Percentiles rank a stretch among this genome's conserved stretches.
Evolutionary conservation across 2,888 invertebrate genomes (phyloP).

Genomic region (Drosophila ezoana): DNA sequence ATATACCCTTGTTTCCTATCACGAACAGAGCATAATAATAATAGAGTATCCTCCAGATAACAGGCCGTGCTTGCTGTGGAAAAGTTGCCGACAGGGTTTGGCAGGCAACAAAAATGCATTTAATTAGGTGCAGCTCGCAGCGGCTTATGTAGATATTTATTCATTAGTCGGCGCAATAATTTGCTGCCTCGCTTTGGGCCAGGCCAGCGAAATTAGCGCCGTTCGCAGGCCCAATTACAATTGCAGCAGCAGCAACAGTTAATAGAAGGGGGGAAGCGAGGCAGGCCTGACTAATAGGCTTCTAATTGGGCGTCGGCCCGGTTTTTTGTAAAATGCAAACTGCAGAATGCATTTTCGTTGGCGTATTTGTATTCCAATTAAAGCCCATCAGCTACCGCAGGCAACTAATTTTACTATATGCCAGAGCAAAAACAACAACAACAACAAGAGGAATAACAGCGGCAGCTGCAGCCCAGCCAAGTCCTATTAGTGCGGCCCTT

Average conservation of each 20-base stretch:
- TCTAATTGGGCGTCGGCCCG: constrained; percentile 60
- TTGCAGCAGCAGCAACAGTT: constrained; percentile 19
- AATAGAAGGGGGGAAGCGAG: constrained; percentile 8
- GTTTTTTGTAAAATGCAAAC: constrained; percentile 22
- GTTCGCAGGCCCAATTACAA: constrained; percentile 56
- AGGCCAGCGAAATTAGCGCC: constrained; percentile 40
- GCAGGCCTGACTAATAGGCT: constrained; percentile 62
- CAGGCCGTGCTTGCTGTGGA: background rate
- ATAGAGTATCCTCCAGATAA: constrained; percentile 35
- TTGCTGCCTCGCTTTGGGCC: constrained; percentile 60
- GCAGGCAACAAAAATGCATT: constrained; percentile 41
- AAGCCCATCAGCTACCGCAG: constrained; percentile 66
- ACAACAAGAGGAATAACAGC: constrained; percentile 2
- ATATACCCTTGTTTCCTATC: background rate
- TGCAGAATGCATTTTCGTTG: constrained; percentile 31
- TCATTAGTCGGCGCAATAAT: constrained; percentile 66
- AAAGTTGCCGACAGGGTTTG: constrained; percentile 17
- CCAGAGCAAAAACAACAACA: constrained; percentile 17
- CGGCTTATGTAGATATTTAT: constrained; percentile 57
- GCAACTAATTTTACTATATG: constrained; percentile 66
- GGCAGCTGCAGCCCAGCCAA: constrained; percentile 1
- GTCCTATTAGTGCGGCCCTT: constrained; percentile 34
- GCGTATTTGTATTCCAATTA: constrained; percentile 60
- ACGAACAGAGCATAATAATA: constrained; percentile 7
- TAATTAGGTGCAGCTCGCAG: constrained; percentile 43